phyloP scores from a whole-genome alignment of 2,113 vertebrate genomes.

The Sylvia atricapilla region DNA sequence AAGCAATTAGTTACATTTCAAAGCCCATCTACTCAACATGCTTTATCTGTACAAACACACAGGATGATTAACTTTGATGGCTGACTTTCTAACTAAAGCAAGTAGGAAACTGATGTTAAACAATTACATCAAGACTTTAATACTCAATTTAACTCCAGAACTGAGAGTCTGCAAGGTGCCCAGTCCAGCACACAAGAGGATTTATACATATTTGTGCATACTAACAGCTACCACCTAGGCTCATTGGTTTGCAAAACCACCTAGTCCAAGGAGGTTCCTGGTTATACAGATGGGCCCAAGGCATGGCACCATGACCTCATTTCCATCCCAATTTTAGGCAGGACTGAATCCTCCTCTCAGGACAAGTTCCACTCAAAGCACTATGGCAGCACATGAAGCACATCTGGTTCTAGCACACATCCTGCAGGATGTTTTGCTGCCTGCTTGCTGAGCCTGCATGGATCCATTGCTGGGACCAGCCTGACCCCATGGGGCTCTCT shows the following conservation, averaged over 20 bases:
- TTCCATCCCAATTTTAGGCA: fast-evolving
- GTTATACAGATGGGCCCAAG: neutral
- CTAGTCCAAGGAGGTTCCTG: neutral
- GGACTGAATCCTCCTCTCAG: neutral
- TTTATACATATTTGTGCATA: neutral
- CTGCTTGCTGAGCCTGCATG: fast-evolving
- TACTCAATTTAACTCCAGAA: neutral
- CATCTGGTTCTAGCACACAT: neutral
- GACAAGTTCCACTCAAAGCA: neutral
- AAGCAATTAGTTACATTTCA: neutral
- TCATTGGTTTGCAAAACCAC: neutral
- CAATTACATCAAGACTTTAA: neutral
- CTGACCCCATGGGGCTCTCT: neutral
- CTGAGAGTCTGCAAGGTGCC: neutral
- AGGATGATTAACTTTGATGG: neutral
- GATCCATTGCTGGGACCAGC: neutral
- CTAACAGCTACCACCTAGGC: neutral
- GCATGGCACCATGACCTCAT: fast-evolving
- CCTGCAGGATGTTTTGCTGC: neutral
- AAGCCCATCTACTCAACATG: neutral
- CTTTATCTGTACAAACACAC: neutral
- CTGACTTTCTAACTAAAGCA: neutral
- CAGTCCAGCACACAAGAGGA: neutral
- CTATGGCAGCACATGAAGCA: fast-evolving
- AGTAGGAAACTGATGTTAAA: neutral